Base-by-base conservation (phyloP, 2,888 invertebrate species). In the Aethes cnicana region DNA sequence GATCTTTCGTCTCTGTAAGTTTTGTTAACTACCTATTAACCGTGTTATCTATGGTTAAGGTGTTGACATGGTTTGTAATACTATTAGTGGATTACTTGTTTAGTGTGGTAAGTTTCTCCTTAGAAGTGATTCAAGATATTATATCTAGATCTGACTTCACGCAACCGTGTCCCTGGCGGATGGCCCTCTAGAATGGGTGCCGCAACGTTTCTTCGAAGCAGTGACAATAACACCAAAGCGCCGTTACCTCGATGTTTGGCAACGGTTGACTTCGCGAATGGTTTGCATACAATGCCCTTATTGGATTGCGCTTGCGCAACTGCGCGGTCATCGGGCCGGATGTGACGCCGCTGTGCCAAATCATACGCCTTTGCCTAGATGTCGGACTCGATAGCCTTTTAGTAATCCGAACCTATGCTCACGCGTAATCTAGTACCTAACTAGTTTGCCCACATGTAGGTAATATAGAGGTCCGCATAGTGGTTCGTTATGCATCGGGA, bases 241-340 rank as follows among this genome's bases (percentile, higher is more conserved):
- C 66, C 66, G 70, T 69, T 70, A 66, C 54, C 20, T 37, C 53
- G 48, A 64, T 77, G 81, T 86, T 84, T 77, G 84, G 81, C 75
- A 68, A 70, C 64, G 62, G 68, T 63, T 68, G 71, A 70, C 68
- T 53, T 61, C 65, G 65, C 69, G 58, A 53, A 57, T 70, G 75
- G 78, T 88, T 89, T 84, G 86, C 88, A 88, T 87, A 89, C 88
- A 88, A 88, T 88, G 83, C 78, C 84, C 82, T 81, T 85, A 78
- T 72, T 69, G 69, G 69, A 35, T 42, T 53, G 66, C 68, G 72
- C 72, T 85, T 85, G 85, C 84, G 84, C 84, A 85, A 84, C 75
- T 55, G 56, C 61, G 69, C 72, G 81, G 78, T 74, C 80, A 78
- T 64, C 69, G 69, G 76, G 80, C 82, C 86, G 87, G 88, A 88